Evolutionary conservation across 2,888 invertebrate species (phyloP).

Genomic region (Mesodorylaimus sp.): DNA sequence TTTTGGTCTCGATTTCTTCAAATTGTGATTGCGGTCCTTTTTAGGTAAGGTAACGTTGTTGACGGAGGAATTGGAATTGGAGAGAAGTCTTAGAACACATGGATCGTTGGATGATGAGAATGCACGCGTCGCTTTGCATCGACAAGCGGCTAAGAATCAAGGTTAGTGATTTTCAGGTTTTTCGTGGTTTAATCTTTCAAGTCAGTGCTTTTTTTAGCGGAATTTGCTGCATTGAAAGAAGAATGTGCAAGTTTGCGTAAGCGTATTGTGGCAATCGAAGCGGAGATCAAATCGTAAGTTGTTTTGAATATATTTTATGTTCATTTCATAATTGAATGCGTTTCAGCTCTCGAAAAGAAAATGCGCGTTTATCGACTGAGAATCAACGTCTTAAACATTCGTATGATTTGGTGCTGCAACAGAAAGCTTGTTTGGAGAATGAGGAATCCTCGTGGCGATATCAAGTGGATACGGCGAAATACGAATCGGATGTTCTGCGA

Average conservation of each 20-base stretch:
- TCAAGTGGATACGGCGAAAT: constrained; percentile 11
- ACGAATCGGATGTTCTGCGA: constrained; percentile 29
- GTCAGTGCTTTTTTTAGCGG: constrained; percentile 18
- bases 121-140: constrained; percentile 10
- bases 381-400: constrained; percentile 32
- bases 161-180: constrained; percentile 7
- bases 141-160: constrained; percentile 13
- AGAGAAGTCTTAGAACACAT: constrained; percentile 2
- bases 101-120: constrained; percentile 11
- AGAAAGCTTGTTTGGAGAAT: constrained; percentile 30
- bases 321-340: background rate
- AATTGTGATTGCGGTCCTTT: too few relatives aligned
- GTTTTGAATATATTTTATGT: background rate
- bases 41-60: constrained; percentile 20
- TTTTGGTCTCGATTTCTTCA: too few relatives aligned
- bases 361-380: constrained; percentile 29
- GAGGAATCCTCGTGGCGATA: constrained; percentile 26
- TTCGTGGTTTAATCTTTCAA: constrained; percentile 3
- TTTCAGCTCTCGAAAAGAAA: constrained; percentile 30
- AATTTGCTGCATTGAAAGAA: constrained; percentile 30
- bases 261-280: constrained; percentile 31
- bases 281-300: constrained; percentile 33
- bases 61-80: constrained; percentile 20
- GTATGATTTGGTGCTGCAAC: constrained; percentile 28
- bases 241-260: constrained; percentile 31